Evolutionary conservation across 2,888 invertebrate species (phyloP).

Genomic region (Erynnis tages): DNA sequence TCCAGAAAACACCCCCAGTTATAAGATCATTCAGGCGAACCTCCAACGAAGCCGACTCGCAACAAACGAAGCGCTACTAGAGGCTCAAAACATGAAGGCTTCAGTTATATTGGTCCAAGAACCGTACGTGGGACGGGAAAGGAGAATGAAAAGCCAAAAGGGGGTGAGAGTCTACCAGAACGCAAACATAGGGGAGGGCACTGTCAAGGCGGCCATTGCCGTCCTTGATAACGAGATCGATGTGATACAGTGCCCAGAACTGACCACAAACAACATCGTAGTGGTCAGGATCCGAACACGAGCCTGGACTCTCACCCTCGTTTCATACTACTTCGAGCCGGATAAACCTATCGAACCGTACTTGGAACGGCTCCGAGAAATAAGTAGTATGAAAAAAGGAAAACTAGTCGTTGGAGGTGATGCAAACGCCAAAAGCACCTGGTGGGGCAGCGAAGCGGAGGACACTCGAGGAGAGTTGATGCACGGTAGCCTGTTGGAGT

Average conservation of each 20-base stretch:
- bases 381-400: neutral
- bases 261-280: too few species aligned
- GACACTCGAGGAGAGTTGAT: slow-evolving; percentile 2
- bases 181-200: neutral
- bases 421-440: neutral
- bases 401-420: neutral
- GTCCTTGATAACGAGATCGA: slow-evolving; percentile 10
- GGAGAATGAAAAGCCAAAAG: neutral
- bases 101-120: too few species aligned
- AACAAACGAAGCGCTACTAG: too few species aligned
- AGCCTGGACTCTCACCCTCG: neutral
- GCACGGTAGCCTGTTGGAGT: neutral
- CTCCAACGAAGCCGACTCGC: too few species aligned
- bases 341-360: neutral
- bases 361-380: neutral
- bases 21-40: too few species aligned
- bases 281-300: neutral
- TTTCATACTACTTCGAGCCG: neutral
- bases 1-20: too few species aligned
- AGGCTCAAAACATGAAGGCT: too few species aligned
- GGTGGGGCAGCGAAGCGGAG: neutral
- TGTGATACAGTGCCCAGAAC: slow-evolving; percentile 8
- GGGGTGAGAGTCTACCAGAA: slow-evolving; percentile 18
- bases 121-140: slow-evolving; percentile 6
- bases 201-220: slow-evolving; percentile 20